A percentile compares a stretch with the other conserved stretches of the same genome.
These are phyloP conservation scores for Scytalopus superciliaris DNA, from an alignment of 2,113 vertebrate species.

Conservation along the genomic window DNA sequence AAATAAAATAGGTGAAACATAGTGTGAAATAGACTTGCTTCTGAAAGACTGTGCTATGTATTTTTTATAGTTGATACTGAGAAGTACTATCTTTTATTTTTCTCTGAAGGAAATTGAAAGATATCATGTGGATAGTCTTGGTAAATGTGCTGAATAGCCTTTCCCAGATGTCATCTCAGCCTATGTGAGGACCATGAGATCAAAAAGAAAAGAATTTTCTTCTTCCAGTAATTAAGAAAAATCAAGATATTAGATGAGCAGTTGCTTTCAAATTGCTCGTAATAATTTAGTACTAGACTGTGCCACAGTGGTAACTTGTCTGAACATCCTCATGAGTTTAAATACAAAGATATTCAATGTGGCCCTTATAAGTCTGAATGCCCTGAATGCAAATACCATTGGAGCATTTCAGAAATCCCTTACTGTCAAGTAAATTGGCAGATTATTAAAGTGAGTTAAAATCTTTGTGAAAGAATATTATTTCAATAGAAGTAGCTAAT, in stretches of 20 bases:
- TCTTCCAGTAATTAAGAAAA: slow-evolving; percentile 7
- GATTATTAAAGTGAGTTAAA: background rate
- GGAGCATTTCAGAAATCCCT: background rate
- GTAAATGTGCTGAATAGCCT: background rate
- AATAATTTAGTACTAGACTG: background rate
- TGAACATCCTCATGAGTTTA: background rate
- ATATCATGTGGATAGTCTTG: background rate
- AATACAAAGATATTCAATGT: background rate
- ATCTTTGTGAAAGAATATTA: background rate
- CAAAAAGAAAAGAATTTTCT: background rate
- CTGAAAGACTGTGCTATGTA: background rate
- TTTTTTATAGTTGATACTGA: background rate
- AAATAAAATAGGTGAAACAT: background rate
- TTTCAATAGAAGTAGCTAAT: background rate
- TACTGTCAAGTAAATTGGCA: background rate
- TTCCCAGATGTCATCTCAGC: background rate
- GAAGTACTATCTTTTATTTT: background rate
- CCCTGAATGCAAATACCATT: background rate
- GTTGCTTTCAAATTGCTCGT: background rate
- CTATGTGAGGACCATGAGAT: background rate
- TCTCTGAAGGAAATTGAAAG: background rate
- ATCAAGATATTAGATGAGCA: background rate
- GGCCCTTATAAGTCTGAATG: background rate
- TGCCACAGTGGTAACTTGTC: background rate
- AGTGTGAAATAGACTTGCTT: background rate